Conservation (phyloP, 2,113 vertebrate species). For the Apteryx owenii region DNA sequence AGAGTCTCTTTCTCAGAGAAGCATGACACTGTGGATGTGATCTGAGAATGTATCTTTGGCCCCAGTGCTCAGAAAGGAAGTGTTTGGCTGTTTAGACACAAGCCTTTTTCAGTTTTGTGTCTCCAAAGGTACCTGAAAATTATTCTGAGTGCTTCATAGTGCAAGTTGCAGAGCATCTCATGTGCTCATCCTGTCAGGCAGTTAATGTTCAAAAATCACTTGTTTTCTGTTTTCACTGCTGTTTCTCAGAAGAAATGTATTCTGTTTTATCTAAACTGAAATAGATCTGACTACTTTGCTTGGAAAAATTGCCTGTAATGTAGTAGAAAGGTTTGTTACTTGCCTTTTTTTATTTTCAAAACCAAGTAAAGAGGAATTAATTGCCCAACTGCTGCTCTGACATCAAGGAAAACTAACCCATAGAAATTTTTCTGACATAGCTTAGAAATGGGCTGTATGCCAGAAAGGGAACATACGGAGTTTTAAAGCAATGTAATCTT, state of each 20-base stretch:
- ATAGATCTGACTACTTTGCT: conserved; percentile 3
- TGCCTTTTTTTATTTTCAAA: conserved; percentile 1
- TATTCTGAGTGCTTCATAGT: neutral
- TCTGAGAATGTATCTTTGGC: neutral
- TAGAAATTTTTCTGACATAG: neutral
- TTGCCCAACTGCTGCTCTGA: conserved; percentile 6
- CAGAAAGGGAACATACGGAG: neutral
- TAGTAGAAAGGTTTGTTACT: conserved; percentile 9
- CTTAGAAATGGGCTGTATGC: neutral
- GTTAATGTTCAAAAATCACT: conserved; percentile 31
- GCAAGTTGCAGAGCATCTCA: neutral
- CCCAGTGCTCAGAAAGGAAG: neutral
- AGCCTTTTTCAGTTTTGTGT: neutral
- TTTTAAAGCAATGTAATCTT: conserved; percentile 23
- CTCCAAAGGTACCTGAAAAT: conserved; percentile 15
- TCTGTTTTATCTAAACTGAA: conserved; percentile 42
- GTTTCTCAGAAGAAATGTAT: conserved; percentile 9
- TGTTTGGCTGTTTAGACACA: neutral
- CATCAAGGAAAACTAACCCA: conserved; percentile 8
- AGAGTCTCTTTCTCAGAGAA: neutral
- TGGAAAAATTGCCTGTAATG: conserved; percentile 11
- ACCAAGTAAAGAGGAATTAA: conserved; percentile 45
- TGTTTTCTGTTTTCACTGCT: conserved; percentile 14
- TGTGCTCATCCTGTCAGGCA: neutral
- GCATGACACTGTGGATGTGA: neutral